These are phyloP conservation scores for Acrocyrtus sp. DNA, from an alignment of 2,888 invertebrate genomes.

Conservation along the genomic window DNA sequence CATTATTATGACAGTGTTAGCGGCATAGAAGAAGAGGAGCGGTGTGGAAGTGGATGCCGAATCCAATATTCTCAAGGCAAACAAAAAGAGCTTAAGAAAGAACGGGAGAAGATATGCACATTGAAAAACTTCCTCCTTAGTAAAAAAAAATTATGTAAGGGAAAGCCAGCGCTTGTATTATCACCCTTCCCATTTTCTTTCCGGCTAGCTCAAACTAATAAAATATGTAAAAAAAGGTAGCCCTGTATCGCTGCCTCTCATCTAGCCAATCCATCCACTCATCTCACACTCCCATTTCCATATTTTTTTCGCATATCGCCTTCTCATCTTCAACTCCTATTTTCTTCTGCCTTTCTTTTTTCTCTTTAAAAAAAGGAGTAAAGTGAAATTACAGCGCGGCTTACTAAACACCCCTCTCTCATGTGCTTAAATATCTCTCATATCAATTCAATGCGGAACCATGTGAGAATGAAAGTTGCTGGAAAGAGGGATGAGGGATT, in stretches of 20 bases:
- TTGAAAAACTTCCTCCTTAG: constrained; percentile 6
- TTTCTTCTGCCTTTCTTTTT: too few relatives aligned
- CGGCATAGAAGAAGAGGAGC: too few relatives aligned
- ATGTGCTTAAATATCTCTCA: too few relatives aligned
- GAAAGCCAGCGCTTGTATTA: neutral
- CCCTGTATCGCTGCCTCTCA: constrained; percentile 36
- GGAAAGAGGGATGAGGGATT: too few relatives aligned
- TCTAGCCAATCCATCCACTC: constrained; percentile 39
- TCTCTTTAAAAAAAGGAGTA: too few relatives aligned
- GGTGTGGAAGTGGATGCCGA: constrained; percentile 20
- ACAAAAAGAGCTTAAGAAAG: constrained; percentile 29
- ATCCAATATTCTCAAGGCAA: constrained; percentile 36
- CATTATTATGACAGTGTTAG: constrained; percentile 28
- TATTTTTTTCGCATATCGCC: too few relatives aligned
- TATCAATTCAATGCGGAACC: too few relatives aligned
- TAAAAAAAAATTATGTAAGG: neutral
- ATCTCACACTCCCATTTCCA: constrained; percentile 13
- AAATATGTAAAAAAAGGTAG: constrained; percentile 26
- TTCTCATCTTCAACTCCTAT: too few relatives aligned
- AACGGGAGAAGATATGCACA: constrained; percentile 1
- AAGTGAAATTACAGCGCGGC: too few relatives aligned
- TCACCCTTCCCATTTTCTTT: constrained; percentile 27
- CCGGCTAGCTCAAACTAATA: constrained; percentile 15
- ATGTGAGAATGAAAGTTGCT: too few relatives aligned
- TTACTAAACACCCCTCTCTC: too few relatives aligned